These are phyloP conservation scores for Tachysurus fulvidraco DNA, from an alignment of 2,113 vertebrate species.

Conservation along the genomic window DNA sequence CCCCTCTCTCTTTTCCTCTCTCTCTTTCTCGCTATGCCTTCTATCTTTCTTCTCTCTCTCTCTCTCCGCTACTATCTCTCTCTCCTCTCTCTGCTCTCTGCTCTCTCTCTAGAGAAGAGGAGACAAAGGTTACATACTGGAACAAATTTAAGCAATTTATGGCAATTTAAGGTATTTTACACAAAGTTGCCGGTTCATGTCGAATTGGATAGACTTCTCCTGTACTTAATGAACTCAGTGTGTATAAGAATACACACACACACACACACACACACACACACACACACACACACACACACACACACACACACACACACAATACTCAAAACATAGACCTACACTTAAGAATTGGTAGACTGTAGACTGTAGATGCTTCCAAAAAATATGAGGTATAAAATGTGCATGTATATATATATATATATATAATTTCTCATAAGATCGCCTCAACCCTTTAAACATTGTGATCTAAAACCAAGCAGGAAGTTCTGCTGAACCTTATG, in stretches of 20 bases:
- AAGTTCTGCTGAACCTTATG: not conserved
- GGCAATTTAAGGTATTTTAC: not conserved
- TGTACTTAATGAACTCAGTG: not conserved
- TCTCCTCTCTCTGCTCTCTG: no score
- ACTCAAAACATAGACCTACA: not conserved
- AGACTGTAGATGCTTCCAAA: no score
- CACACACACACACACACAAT: not conserved
- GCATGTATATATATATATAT: not conserved
- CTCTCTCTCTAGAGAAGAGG: no score
- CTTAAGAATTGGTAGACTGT: not conserved
- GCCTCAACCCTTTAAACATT: not conserved
- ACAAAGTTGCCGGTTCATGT: not conserved
- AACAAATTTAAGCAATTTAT: conserved; percentile 1
- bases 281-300: not conserved
- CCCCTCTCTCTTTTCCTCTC: no score
- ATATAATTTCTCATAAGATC: not conserved
- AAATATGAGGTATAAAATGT: not conserved
- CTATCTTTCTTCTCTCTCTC: no score
- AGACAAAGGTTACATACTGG: not conserved
- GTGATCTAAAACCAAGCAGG: not conserved
- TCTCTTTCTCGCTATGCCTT: no score
- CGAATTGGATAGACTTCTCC: not conserved
- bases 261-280: not conserved
- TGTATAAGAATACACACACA: not conserved
- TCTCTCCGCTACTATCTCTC: no score